Evolutionary conservation across 2,797 vertebrate species (phyloP), one percentile per base, ranked within the genome.

Genomic region (Eulemur mongoz): DNA sequence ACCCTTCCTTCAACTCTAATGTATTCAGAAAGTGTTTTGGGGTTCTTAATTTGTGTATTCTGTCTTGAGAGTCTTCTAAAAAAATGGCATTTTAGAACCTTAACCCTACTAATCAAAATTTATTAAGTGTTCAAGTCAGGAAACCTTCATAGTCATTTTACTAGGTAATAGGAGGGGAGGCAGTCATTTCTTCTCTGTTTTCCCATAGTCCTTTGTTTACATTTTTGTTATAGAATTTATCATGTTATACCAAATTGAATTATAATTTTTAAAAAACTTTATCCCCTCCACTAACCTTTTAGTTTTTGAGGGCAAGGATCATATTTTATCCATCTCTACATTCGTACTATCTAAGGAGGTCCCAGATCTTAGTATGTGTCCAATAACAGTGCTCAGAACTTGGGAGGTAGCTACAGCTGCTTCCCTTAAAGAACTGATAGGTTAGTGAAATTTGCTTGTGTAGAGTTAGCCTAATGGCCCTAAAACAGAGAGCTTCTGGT

Each of bases 51-150:
- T 88, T 80, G 32, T 63, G 25, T 94, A 50, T 85, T 89, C 57
- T 79, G 14, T 95, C 78, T 70, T 93, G 59, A 88, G 73, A 54
- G 30, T 82, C 38, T 83, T 88, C 63, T 87, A 27, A 65, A 93
- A 93, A 65, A 82, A 69, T 84, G 65, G 17, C 0, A 12, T 59
- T 1, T 80, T 80, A 76, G 50, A 93, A 70, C 35, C 43, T 75
- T 90, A 81, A 70, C 9, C 30, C 9, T 80, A 48, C 50, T 57
- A 76, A 45, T 84, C 40, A 79, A 67, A 85, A 25, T 81, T 85
- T 93, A 92, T 79, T 69, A 69, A 76, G n/a, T 95, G 40, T 75
- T 90, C 11, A 75, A 76, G 43, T 54, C n/a, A 61, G n/a, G 54
- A 75, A 82, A 83, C 40, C 14, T 70, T 63, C 45, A 63, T 23